Conservation (phyloP, 2,113 vertebrate species). For the Zosterops japonicus region DNA sequence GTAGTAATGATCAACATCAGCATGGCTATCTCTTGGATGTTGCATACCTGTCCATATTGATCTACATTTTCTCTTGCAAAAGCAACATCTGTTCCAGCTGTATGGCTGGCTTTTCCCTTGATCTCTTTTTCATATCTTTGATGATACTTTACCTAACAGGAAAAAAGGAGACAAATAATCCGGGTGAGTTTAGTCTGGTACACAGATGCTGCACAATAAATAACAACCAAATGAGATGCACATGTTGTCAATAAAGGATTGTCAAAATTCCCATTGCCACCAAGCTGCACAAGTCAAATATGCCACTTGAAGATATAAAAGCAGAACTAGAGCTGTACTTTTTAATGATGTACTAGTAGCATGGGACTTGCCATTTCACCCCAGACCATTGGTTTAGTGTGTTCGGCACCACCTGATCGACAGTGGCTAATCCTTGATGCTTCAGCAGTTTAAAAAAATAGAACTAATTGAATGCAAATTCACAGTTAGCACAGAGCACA, state of each 20-base stretch:
- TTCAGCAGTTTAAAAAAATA: neutral
- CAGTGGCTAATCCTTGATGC: neutral
- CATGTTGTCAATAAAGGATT: neutral
- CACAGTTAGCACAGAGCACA: neutral
- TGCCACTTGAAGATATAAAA: neutral
- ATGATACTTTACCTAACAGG: constrained; percentile 84
- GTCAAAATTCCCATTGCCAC: neutral
- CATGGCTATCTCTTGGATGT: neutral
- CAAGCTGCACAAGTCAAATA: neutral
- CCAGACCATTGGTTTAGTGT: neutral
- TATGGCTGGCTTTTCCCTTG: constrained; percentile 84
- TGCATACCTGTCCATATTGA: constrained; percentile 80
- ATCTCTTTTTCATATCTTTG: constrained; percentile 87
- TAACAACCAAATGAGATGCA: neutral
- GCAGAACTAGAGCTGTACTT: neutral
- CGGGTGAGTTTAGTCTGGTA: neutral
- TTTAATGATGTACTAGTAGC: neutral
- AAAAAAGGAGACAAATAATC: neutral
- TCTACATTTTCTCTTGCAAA: constrained; percentile 77
- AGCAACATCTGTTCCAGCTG: constrained; percentile 69
- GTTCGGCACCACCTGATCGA: neutral
- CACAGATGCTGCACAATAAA: neutral
- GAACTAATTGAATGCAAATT: neutral
- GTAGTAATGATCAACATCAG: neutral
- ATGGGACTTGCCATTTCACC: neutral